Evolutionary conservation across 2,797 vertebrate genomes (phyloP).

Genomic region (Ateles fusciceps): DNA sequence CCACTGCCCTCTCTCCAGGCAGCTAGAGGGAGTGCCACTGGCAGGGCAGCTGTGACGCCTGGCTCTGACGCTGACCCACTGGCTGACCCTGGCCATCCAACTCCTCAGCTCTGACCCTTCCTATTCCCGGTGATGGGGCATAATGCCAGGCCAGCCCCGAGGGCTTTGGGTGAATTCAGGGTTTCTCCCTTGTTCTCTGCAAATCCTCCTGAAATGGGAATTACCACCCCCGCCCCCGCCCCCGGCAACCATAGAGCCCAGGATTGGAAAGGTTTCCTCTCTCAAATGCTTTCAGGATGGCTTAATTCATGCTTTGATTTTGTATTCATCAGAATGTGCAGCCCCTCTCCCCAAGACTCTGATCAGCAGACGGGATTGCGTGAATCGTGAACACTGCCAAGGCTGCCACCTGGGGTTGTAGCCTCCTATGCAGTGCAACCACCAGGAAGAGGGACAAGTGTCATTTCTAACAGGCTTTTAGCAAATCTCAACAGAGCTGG

Average conservation of each 20-base stretch:
- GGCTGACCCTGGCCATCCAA: neutral
- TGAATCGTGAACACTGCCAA: no score
- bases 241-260: neutral
- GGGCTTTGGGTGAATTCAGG: neutral
- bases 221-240: fast-evolving
- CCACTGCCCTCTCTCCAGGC: neutral
- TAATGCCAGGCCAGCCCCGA: neutral
- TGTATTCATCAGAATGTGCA: neutral
- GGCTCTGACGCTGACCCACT: neutral
- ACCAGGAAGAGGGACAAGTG: neutral
- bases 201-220: neutral
- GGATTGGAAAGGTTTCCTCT: neutral
- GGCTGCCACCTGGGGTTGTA: fast-evolving
- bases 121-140: neutral
- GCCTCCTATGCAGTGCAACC: neutral
- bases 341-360: neutral
- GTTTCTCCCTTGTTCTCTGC: neutral
- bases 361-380: neutral
- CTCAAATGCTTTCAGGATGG: neutral
- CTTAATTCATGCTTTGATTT: neutral
- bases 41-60: neutral
- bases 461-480: neutral
- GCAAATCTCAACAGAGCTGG: neutral
- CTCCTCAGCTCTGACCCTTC: neutral
- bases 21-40: neutral